phyloP scores from a whole-genome alignment of 2,113 vertebrate genomes.

The Sceloporus tristichus region DNA sequence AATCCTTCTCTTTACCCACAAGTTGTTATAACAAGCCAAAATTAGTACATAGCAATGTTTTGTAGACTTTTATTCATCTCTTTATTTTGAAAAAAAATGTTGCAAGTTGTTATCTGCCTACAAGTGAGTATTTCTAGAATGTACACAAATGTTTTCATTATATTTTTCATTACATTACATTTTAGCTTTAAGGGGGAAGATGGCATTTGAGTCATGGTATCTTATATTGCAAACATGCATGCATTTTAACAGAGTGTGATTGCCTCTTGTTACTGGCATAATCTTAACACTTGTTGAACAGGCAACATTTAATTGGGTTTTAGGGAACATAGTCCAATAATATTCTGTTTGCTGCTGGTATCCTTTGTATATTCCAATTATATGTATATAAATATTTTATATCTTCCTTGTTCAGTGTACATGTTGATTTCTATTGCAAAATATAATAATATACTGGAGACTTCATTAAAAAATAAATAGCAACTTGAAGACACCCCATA shows the following conservation, averaged over 20 bases:
- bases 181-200: background rate
- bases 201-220: background rate
- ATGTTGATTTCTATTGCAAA: conserved; percentile 11
- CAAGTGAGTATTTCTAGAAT: background rate
- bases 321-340: background rate
- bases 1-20: background rate
- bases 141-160: background rate
- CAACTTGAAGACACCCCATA: conserved; percentile 7
- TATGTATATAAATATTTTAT: background rate
- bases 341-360: conserved; percentile 16
- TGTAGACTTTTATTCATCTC: background rate
- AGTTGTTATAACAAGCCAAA: background rate
- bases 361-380: background rate
- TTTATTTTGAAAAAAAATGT: background rate
- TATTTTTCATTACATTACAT: background rate
- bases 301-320: conserved; percentile 24
- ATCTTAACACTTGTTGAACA: conserved; percentile 16
- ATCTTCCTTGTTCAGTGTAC: conserved; percentile 27
- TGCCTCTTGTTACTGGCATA: conserved; percentile 2
- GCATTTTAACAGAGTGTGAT: background rate
- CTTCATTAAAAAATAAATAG: conserved; percentile 38
- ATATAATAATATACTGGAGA: conserved; percentile 21
- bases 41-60: background rate
- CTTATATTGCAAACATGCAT: background rate
- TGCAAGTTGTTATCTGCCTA: background rate